These are phyloP conservation scores for Pollachius pollachius DNA, from an alignment of 2,113 vertebrate genomes.

Conservation along the genomic window DNA sequence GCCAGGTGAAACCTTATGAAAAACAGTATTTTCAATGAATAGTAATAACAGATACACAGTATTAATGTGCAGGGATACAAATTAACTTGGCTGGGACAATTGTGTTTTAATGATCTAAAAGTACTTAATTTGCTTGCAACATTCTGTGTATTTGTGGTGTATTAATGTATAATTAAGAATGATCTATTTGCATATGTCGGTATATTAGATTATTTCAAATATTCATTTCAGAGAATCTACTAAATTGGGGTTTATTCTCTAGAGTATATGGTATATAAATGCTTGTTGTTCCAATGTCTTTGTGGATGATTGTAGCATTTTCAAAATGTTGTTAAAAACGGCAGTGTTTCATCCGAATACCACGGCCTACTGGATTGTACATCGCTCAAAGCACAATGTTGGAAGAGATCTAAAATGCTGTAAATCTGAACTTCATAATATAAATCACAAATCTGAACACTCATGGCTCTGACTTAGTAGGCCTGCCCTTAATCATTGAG, in stretches of 20 bases:
- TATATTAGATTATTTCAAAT: conserved; percentile 50
- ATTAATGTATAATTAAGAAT: conserved; percentile 57
- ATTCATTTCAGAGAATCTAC: neutral
- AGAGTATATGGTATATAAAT: conserved; percentile 26
- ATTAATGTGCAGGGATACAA: conserved; percentile 10
- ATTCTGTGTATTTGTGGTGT: conserved; percentile 51
- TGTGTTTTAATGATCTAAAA: conserved; percentile 27
- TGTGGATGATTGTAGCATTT: conserved; percentile 65
- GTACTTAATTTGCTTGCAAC: conserved; percentile 30
- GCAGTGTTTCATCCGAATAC: conserved; percentile 14
- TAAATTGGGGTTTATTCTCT: conserved; percentile 26
- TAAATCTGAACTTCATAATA: conserved; percentile 27
- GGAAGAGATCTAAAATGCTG: conserved; percentile 37
- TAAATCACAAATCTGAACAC: no score
- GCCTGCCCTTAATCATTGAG: no score
- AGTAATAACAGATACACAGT: conserved; percentile 10
- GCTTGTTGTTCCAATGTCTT: conserved; percentile 43
- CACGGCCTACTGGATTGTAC: conserved; percentile 1
- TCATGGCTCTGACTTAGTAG: no score
- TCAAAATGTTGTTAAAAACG: conserved; percentile 21
- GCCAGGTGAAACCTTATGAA: no score
- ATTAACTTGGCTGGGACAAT: conserved; percentile 31
- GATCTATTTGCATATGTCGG: conserved; percentile 34
- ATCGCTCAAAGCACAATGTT: conserved; percentile 54
- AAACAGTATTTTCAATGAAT: conserved; percentile 3